These are phyloP conservation scores for Drosophila mayri DNA, from an alignment of 1,140 invertebrate genomes.

Conservation along the genomic window DNA sequence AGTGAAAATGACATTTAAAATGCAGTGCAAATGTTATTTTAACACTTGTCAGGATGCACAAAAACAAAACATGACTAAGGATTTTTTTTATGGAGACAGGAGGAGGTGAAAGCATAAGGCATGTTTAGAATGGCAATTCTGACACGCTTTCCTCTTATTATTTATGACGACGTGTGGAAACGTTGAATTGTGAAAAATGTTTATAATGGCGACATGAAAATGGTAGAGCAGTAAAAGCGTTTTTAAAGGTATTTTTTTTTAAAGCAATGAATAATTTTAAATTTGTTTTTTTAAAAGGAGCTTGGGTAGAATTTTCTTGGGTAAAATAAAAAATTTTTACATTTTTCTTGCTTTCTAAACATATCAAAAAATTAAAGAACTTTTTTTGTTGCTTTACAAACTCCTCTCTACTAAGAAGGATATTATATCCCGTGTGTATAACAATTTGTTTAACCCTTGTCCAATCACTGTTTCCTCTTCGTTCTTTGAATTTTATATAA, in stretches of 20 bases:
- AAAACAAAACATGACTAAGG: constrained; percentile 36
- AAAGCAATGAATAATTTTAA: background rate
- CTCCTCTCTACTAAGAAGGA: background rate
- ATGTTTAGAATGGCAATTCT: constrained; percentile 40
- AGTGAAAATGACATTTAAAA: constrained; percentile 49
- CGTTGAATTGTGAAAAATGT: constrained; percentile 29
- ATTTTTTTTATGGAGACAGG: constrained; percentile 12
- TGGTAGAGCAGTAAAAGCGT: too few relatives aligned
- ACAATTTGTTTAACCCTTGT: background rate
- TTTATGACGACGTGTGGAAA: constrained; percentile 44
- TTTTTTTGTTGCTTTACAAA: background rate
- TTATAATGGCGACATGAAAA: background rate
- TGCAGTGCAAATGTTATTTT: constrained; percentile 65
- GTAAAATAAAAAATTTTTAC: background rate
- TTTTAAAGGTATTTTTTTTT: background rate
- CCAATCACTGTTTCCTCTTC: constrained; percentile 2
- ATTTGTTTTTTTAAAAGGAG: background rate
- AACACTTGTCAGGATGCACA: constrained; percentile 51
- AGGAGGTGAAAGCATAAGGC: constrained; percentile 14
- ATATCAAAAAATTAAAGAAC: too few relatives aligned
- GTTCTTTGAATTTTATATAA: constrained; percentile 2
- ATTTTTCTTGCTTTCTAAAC: too few relatives aligned
- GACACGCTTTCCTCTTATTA: constrained; percentile 38
- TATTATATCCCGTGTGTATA: too few relatives aligned
- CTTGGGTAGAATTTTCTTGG: too few relatives aligned